Conservation (phyloP, 2,888 invertebrate species). For the Amblyteles armatorius region DNA sequence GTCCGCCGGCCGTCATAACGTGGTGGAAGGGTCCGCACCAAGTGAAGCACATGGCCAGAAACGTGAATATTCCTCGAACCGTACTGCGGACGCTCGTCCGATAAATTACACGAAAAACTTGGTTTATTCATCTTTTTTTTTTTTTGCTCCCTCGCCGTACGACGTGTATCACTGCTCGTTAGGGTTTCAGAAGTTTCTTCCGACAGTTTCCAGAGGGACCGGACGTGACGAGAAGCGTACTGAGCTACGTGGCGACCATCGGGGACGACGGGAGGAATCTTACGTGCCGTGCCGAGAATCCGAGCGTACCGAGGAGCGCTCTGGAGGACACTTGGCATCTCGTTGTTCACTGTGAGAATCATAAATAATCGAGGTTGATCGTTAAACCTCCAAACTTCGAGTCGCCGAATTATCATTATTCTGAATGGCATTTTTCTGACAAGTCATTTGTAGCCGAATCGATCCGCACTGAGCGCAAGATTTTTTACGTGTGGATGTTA, state of each 20-base stretch:
- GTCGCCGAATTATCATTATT: too few species aligned
- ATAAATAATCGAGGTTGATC: not conserved
- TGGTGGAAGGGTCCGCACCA: slow-evolving; percentile 96
- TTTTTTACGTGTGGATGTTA: too few species aligned
- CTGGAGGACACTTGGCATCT: slow-evolving; percentile 94
- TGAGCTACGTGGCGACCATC: slow-evolving; percentile 92
- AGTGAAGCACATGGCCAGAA: slow-evolving; percentile 93
- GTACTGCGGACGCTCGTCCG: not conserved
- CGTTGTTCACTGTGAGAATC: slow-evolving; percentile 93
- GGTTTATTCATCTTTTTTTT: not conserved
- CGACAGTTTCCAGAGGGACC: slow-evolving; percentile 88
- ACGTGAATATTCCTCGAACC: slow-evolving; percentile 87
- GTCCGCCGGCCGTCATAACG: slow-evolving; percentile 93
- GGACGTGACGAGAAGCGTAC: slow-evolving; percentile 92
- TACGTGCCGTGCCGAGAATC: slow-evolving; percentile 95
- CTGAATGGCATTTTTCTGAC: too few species aligned
- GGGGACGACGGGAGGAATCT: slow-evolving; percentile 95
- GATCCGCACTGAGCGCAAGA: too few species aligned
- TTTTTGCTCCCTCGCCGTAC: not conserved
- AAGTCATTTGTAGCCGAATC: too few species aligned
- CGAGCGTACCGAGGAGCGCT: slow-evolving; percentile 92
- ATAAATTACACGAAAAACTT: not conserved
- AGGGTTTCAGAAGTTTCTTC: slow-evolving; percentile 72
- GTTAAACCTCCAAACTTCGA: not conserved
- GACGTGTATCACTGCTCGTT: slow-evolving; percentile 28